Base-by-base conservation (phyloP, 2,888 invertebrate genomes). In the Epirrita christyi region DNA sequence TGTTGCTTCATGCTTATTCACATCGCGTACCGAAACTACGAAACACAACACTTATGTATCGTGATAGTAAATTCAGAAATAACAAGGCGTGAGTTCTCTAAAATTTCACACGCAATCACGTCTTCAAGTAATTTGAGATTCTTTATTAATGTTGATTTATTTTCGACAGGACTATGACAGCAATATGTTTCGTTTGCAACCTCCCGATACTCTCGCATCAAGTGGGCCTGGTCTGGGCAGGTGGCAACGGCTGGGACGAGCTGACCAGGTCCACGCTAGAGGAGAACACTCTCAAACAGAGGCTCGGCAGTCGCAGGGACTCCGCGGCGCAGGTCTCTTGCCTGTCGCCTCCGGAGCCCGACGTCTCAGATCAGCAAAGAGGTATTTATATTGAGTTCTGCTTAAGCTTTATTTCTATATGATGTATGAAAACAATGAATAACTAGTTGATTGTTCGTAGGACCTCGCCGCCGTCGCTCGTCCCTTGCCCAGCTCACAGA, bases 161-260 rank as follows among this genome's bases (percentile, higher is more conserved):
- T 67, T 83, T 70, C 36, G 46, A 68, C 95, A 97, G 97, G 95
- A 97, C 96, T 85, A 97, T 97, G 97, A 96, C 97, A 81, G 96
- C 97, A 86, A 96, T 97, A 93, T 98, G 98, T 93, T 98, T 98
- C 93, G 97, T 98, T 76, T 98, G 98, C 96, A 98, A 98, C 92
- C 94, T 98, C 81, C 98, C 98, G 76, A 98, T 98, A 85, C 94
- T 98, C 86, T 97, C 97, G 68, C 97, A 98, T 92, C 98, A 98
- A 94, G 97, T 97, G 79, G 97, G 97, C 46, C 92, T 98, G 87
- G 96, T 97, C 83, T 98, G 98, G 97, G 97, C 97, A 79, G 97
- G 97, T 49, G 97, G 97, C 83, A 98, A 97, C 87, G 97, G 97
- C 73, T 97, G 97, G 96, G 97, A 98, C 95, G 97, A 98, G 86